Base-by-base conservation (phyloP, 1,140 invertebrate species). In the Pseudomyrmex pallidus region DNA sequence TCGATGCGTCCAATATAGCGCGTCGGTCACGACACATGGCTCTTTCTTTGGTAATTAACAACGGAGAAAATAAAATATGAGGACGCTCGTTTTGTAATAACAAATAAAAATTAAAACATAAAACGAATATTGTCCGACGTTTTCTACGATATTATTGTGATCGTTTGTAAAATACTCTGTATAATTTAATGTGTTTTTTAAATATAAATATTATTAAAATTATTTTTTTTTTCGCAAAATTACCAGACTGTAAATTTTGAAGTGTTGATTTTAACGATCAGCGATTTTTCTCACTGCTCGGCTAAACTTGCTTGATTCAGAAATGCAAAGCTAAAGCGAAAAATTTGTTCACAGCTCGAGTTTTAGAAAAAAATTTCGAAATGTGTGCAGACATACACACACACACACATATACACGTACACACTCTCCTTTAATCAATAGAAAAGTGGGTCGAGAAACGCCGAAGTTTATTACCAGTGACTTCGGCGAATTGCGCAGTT, bases 321-420 rank as follows among this genome's bases (percentile, higher is more conserved):
- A 78, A 78, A 54, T 66, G 76, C 54, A 78, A 78, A 70, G 61
- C 76, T 68, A 57, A 57, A 57, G 76, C 63, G 35, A 57, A 35
- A 35, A 61, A 78, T 52, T 70, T 57, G 54, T 12, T 12, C 64
- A 25, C 54, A 66, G 64, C 66, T 59, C 64, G 54, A 70, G 64
- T 78, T 78, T 68, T 25, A 35, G 64, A n/a, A 68, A 70, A 54
- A 66, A 78, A 78, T 64, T 78, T 78, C 66, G 76, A 78, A 78
- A 78, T 35, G 5, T 35, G 5, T 35, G 5, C 7, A 35, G 35
- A 35, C 35, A 35, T 7, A 35, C 35, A 35, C 35, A 35, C 0
- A 35, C 5, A 35, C 7, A 35, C 0, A 7, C 7, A 35, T 35
- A 7, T 7, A 35, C 5, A 78, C 44, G 44, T 78, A 54, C 64